Percentiles rank a stretch among this genome's conserved stretches.
Evolutionary conservation across 1,140 invertebrate species (phyloP).

Genomic region (Brachionus rotundiformis): DNA sequence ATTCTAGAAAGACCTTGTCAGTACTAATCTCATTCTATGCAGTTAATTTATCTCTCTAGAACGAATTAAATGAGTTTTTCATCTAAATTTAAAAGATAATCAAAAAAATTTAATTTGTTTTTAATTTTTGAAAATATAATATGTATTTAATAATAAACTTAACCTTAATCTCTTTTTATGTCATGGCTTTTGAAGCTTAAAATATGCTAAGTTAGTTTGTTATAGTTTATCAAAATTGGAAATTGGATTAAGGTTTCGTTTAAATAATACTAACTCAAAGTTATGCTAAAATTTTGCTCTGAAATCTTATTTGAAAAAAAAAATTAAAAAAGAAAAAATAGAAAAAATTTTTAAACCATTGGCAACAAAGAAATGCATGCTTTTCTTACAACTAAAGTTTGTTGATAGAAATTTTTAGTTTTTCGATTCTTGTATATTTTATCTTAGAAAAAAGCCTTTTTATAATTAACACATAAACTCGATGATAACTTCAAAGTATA

Average conservation of each 20-base stretch:
- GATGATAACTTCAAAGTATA: background rate
- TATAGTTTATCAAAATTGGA: background rate
- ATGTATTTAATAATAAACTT: slow-evolving; percentile 23
- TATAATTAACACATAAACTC: background rate
- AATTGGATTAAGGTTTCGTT: background rate
- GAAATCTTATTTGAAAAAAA: background rate
- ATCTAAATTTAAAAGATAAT: background rate
- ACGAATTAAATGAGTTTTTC: background rate
- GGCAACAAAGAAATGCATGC: background rate
- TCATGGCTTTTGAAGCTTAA: slow-evolving; percentile 8
- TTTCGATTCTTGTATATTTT: background rate
- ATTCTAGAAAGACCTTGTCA: background rate
- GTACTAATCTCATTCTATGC: background rate
- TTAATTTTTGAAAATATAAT: slow-evolving; percentile 15
- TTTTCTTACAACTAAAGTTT: background rate
- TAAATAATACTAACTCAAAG: background rate
- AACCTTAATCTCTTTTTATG: slow-evolving; percentile 25
- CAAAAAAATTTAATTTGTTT: background rate
- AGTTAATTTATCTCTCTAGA: background rate
- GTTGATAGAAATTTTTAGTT: background rate
- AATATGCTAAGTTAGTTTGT: background rate
- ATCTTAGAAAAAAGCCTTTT: background rate
- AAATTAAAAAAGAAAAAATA: too few relatives aligned
- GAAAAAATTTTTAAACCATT: background rate
- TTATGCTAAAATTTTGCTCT: background rate